A percentile compares a stretch with the other conserved stretches of the same genome.
These are phyloP conservation scores for Bovichtus variegatus DNA, from an alignment of 2,797 vertebrate genomes.

Conservation along the genomic window DNA sequence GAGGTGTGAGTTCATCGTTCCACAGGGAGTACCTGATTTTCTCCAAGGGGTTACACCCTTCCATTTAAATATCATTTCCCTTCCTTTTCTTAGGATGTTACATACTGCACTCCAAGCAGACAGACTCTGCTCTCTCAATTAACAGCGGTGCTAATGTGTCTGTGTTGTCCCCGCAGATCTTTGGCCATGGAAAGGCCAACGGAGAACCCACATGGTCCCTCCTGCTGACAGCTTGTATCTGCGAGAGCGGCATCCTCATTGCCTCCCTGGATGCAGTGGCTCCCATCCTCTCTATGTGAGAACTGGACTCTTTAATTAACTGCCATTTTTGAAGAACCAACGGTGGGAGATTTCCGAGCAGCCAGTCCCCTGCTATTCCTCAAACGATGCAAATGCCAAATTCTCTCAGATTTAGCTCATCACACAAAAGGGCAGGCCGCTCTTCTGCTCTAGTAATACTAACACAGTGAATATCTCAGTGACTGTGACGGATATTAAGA, in stretches of 20 bases:
- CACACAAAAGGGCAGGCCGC: conserved; percentile 25
- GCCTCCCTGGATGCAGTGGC: conserved; percentile 96
- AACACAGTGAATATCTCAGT: conserved; percentile 19
- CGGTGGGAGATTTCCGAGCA: conserved; percentile 48
- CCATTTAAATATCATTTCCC: no score
- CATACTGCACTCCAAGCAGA: background rate
- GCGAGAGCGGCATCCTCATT: conserved; percentile 97
- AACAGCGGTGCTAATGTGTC: background rate
- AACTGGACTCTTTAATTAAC: conserved; percentile 34
- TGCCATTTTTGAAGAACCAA: conserved; percentile 31
- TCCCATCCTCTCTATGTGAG: conserved; percentile 98
- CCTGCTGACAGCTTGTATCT: conserved; percentile 96
- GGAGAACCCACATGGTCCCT: conserved; percentile 98
- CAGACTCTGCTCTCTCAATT: background rate
- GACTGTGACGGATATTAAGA: conserved; percentile 31
- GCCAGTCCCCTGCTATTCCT: conserved; percentile 32
- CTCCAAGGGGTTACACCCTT: no score
- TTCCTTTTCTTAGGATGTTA: background rate
- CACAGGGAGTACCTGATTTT: no score
- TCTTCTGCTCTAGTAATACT: conserved; percentile 22
- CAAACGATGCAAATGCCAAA: conserved; percentile 54
- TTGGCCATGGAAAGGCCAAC: conserved; percentile 96
- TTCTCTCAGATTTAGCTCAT: conserved; percentile 46
- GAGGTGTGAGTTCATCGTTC: no score
- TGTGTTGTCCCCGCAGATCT: conserved; percentile 87